Percentiles rank a stretch among this genome's conserved stretches.
Conservation (phyloP, 1,140 invertebrate species). For the Atta texana region DNA sequence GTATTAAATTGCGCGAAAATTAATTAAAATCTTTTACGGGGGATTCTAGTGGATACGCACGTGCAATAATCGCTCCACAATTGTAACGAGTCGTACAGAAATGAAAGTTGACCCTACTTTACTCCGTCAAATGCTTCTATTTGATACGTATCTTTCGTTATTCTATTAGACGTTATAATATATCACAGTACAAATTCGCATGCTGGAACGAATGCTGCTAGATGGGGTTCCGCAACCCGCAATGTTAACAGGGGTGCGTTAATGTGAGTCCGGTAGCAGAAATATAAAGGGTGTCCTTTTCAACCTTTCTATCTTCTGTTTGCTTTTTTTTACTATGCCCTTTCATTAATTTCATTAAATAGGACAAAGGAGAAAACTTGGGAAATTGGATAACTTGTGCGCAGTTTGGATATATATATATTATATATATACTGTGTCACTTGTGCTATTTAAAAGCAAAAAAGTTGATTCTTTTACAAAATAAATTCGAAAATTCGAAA, state of each 20-base stretch:
- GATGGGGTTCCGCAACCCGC: constrained; percentile 52
- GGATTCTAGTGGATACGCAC: neutral
- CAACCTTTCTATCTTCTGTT: neutral
- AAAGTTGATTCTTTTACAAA: neutral
- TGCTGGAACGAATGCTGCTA: neutral
- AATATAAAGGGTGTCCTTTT: constrained; percentile 37
- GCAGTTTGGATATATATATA: neutral
- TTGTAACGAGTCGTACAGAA: constrained; percentile 2
- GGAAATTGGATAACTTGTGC: constrained; percentile 30
- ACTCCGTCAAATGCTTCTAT: constrained; percentile 21
- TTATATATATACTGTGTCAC: neutral
- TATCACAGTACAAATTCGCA: constrained; percentile 38
- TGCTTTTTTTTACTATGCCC: neutral
- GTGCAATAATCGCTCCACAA: neutral
- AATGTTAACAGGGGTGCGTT: constrained; percentile 71
- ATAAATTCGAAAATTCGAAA: neutral
- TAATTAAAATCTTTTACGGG: constrained; percentile 1
- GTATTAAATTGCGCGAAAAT: constrained; percentile 42
- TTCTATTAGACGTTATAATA: constrained; percentile 48
- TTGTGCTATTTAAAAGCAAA: constrained; percentile 2
- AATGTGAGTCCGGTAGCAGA: constrained; percentile 69
- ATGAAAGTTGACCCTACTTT: neutral
- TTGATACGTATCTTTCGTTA: constrained; percentile 50
- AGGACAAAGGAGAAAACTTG: constrained; percentile 17
- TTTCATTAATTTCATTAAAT: constrained; percentile 64